Base-by-base conservation (phyloP, 2,113 vertebrate genomes). In the Alouatta palliata region DNA sequence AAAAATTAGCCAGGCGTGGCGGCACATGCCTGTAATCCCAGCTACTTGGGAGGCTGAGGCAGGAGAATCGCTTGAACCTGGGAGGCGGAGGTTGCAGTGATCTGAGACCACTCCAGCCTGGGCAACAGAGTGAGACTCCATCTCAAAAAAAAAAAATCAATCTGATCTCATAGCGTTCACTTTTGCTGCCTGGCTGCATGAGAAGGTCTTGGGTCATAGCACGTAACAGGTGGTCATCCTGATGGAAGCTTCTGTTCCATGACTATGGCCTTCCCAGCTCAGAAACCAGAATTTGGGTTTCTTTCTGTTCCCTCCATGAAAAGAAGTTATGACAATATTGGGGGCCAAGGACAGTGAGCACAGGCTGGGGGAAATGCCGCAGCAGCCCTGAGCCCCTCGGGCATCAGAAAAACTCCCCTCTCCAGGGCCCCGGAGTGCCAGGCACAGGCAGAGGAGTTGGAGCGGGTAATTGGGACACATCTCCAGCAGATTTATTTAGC, bases 401-500 rank as follows among this genome's bases (percentile, higher is more conserved):
- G 49, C 47, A 19, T 25, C 20, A 17, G 58, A 43, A 56, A 54
- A 52, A 16, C 61, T 14, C 43, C 23, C 43, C 9, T 40, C 16
- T 11, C 5, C 1, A 14, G 79, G 64, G 70, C 54, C 84, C 43
- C 27, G 3, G 47, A 68, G 79, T 16, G 35, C 86, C 90, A 81
- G 86, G 90, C 70, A 14, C 68, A 21, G 0, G 32, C 37, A 61
- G 64, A 90, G 81, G 52, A 45, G 45, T 75, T 43, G 16, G 43
- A n/a, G 85, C 2, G 68, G 90, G 73, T 80, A 97, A 96, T 16
- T 92, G 97, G 97, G 97, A 94, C 88, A 27, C 77, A 30, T 79
- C 54, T 77, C 66, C 0, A 71, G 73, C 2, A 6, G 97, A 95
- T 95, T 94, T 92, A 95, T 97, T 97, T 95, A 96, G 95, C 95